Evolutionary conservation across 2,113 vertebrate genomes (phyloP).

Genomic region (Elephas maximus): DNA sequence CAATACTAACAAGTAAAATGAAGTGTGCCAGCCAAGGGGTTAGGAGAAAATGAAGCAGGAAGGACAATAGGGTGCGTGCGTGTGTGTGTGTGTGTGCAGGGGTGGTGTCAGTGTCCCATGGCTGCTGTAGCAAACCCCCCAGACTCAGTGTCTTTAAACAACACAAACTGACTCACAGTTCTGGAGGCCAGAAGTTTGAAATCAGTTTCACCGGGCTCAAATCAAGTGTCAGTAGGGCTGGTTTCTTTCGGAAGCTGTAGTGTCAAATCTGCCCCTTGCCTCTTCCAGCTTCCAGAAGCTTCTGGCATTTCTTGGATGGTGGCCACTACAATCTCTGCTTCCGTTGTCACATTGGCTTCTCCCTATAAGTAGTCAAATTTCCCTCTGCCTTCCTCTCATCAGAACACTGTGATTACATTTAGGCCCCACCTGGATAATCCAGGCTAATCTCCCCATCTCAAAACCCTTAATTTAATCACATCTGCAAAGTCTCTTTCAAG

Average conservation of each 20-base stretch:
- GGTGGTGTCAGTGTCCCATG: neutral
- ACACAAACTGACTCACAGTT: neutral
- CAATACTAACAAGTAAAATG: neutral
- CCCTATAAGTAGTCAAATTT: neutral
- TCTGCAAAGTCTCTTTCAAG: neutral
- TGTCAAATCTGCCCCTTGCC: neutral
- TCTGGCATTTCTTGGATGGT: neutral
- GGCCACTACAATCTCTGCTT: neutral
- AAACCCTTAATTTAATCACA: neutral
- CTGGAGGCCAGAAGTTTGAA: neutral
- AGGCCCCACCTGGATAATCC: neutral
- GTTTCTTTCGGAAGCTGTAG: neutral
- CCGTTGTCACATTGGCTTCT: neutral
- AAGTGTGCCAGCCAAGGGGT: neutral
- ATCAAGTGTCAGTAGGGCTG: neutral
- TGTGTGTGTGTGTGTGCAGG: fast-evolving
- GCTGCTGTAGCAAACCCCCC: neutral
- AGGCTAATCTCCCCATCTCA: neutral
- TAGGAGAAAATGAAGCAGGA: neutral
- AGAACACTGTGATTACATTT: neutral
- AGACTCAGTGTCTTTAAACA: neutral
- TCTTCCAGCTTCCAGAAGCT: neutral
- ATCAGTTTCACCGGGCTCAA: neutral
- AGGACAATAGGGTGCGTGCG: neutral
- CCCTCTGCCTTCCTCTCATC: neutral